These are phyloP conservation scores for Bimastos eiseni DNA, from an alignment of 2,888 invertebrate species.

Conservation along the genomic window DNA sequence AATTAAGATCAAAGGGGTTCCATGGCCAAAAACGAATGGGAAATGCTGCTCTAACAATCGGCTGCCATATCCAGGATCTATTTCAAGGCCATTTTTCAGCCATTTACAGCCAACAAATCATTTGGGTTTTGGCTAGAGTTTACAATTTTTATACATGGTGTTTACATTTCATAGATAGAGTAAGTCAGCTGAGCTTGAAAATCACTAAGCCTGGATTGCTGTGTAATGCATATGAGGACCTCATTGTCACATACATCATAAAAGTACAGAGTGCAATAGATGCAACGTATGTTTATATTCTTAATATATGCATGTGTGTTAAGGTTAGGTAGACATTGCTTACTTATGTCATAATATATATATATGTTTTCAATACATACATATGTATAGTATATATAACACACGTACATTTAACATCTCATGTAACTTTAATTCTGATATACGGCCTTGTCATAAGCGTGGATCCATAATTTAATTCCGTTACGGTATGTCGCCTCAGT, in stretches of 20 bases:
- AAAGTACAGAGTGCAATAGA: no score
- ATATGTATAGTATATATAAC: no score
- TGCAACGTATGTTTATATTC: no score
- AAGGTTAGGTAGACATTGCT: no score
- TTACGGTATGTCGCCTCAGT: neutral
- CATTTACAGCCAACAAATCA: neutral
- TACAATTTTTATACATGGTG: neutral
- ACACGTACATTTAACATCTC: no score
- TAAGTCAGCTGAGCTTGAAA: neutral
- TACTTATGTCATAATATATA: no score
- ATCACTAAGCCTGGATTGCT: neutral
- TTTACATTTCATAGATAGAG: neutral
- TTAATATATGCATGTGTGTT: no score
- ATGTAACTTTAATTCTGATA: neutral
- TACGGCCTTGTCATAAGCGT: neutral
- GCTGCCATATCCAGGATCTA: neutral
- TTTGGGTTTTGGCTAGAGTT: neutral
- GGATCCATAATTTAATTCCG: neutral
- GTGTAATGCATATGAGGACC: neutral
- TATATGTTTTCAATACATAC: no score
- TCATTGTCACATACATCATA: no score
- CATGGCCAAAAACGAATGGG: no score
- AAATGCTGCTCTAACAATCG: no score
- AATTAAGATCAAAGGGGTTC: no score
- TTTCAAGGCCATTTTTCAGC: neutral